These are phyloP conservation scores for Drosophila saltans DNA, from an alignment of 1,140 invertebrate genomes.

Conservation along the genomic window DNA sequence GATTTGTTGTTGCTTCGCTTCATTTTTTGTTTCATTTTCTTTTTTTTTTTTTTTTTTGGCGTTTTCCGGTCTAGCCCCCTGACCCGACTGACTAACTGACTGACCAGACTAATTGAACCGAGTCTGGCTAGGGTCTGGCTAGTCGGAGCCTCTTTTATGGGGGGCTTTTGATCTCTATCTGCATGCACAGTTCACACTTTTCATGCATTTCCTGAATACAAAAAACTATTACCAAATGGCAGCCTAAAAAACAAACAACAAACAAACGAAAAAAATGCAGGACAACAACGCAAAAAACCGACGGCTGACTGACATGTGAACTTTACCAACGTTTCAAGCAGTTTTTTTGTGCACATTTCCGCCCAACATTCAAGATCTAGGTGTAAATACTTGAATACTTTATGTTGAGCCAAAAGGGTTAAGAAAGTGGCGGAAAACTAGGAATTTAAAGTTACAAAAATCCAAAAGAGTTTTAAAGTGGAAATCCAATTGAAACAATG, in stretches of 20 bases:
- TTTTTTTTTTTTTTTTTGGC: slow-evolving; percentile 44
- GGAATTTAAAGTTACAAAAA: neutral
- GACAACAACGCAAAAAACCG: slow-evolving; percentile 39
- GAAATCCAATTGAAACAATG: too few relatives aligned
- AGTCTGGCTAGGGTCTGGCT: slow-evolving; percentile 54
- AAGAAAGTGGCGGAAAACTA: neutral
- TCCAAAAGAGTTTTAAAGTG: neutral
- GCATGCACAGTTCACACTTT: slow-evolving; percentile 81
- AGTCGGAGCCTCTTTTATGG: neutral
- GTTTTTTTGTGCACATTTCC: slow-evolving; percentile 68
- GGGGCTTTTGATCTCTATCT: slow-evolving; percentile 56
- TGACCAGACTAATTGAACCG: slow-evolving; percentile 76
- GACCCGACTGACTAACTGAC: slow-evolving; percentile 47
- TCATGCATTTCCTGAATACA: slow-evolving; percentile 67
- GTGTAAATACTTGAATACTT: slow-evolving; percentile 5
- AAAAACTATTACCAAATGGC: neutral
- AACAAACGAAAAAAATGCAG: neutral
- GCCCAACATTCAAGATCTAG: slow-evolving; percentile 27
- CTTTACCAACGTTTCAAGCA: slow-evolving; percentile 41
- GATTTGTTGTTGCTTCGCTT: neutral
- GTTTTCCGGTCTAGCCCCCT: slow-evolving; percentile 69
- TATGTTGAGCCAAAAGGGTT: neutral
- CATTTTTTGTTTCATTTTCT: neutral
- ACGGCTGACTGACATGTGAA: slow-evolving; percentile 74
- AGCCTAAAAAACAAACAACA: slow-evolving; percentile 20